phyloP scores from a whole-genome alignment of 2,888 invertebrate species.

The Ornithoptera alexandrae region DNA sequence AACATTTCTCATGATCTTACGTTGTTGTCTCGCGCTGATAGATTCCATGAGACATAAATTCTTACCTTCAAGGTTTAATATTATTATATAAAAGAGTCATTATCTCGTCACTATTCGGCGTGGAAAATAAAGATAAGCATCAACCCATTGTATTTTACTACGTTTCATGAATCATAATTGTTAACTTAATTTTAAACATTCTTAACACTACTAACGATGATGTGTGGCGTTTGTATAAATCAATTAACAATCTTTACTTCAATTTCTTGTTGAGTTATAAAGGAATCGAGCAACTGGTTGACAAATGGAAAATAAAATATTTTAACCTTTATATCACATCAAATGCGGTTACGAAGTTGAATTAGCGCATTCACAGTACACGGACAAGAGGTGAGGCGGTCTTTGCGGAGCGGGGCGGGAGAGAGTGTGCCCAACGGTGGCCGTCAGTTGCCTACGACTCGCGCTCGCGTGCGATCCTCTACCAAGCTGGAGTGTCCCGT shows the following conservation, averaged over 20 bases:
- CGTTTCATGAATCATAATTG: conserved; percentile 11
- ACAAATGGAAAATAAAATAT: conserved; percentile 26
- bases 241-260: background rate
- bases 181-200: background rate
- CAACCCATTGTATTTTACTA: conserved; percentile 9
- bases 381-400: conserved; percentile 50
- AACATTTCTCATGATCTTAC: conserved; percentile 14
- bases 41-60: conserved; percentile 13
- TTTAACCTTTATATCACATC: conserved; percentile 21
- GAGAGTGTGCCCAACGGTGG: conserved; percentile 42
- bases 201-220: background rate
- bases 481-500: conserved; percentile 74
- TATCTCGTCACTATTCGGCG: conserved; percentile 13
- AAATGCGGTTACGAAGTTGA: conserved; percentile 50
- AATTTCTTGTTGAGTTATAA: background rate
- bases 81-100: conserved; percentile 11
- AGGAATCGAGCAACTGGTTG: background rate
- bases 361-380: conserved; percentile 54
- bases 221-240: background rate
- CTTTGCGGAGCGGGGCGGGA: conserved; percentile 51
- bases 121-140: conserved; percentile 26
- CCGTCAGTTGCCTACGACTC: conserved; percentile 68
- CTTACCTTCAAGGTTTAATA: conserved; percentile 7
- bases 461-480: conserved; percentile 72
- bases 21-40: conserved; percentile 7